A percentile compares a stretch with the other conserved stretches of the same genome.
phyloP scores from a whole-genome alignment of 1,140 invertebrate genomes.

The Musca vetustissima region DNA sequence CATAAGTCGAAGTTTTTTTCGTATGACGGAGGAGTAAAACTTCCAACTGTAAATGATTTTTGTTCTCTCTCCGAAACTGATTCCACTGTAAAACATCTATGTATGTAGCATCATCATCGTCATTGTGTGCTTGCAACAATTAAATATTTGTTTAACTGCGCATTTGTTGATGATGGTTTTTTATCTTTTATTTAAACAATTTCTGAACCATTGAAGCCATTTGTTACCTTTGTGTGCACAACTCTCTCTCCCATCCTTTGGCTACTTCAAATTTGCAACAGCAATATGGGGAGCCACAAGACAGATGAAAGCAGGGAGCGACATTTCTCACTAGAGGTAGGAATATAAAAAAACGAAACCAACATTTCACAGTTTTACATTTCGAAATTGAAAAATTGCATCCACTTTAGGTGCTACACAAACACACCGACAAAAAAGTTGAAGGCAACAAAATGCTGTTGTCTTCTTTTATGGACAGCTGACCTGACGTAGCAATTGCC shows the following conservation, averaged over 20 bases:
- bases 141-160: slow-evolving; percentile 54
- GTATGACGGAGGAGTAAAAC: too few relatives aligned
- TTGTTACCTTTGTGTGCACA: slow-evolving; percentile 14
- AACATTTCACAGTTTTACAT: too few relatives aligned
- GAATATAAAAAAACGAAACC: too few relatives aligned
- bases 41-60: too few relatives aligned
- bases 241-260: slow-evolving; percentile 22
- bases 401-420: slow-evolving; percentile 54
- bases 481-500: not conserved
- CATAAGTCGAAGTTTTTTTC: too few relatives aligned
- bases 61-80: too few relatives aligned
- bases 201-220: slow-evolving; percentile 18
- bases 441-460: not conserved
- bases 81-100: too few relatives aligned
- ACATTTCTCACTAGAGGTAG: too few relatives aligned
- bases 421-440: not conserved
- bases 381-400: slow-evolving; percentile 54
- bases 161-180: slow-evolving; percentile 12
- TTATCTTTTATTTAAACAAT: slow-evolving; percentile 24
- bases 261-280: slow-evolving; percentile 21
- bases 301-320: too few relatives aligned
- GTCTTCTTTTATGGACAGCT: too few relatives aligned
- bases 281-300: too few relatives aligned
- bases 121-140: slow-evolving; percentile 54
- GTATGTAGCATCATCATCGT: slow-evolving; percentile 14